phyloP scores from a whole-genome alignment of 2,113 vertebrate genomes.

The Daboia siamensis region DNA sequence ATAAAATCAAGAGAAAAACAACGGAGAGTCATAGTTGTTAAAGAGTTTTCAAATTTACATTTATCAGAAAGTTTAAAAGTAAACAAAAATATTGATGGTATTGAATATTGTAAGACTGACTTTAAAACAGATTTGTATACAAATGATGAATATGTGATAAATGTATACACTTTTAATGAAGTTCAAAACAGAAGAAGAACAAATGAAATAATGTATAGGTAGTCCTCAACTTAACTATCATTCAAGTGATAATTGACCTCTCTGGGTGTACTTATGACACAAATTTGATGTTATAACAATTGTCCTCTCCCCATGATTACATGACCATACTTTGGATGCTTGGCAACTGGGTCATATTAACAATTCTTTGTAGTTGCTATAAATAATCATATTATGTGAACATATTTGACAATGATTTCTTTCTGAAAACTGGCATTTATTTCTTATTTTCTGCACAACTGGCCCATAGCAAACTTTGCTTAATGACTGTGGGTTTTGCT shows the following conservation, averaged over 20 bases:
- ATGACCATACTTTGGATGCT: background rate
- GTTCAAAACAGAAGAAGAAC: background rate
- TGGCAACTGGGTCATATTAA: background rate
- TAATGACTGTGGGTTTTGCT: too few relatives aligned
- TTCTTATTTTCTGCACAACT: too few relatives aligned
- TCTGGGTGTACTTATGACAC: background rate
- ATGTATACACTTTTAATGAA: background rate
- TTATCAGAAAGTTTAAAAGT: background rate
- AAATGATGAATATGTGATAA: background rate
- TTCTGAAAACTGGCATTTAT: too few relatives aligned
- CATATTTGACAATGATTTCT: too few relatives aligned
- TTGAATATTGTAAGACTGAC: background rate
- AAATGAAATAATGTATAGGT: background rate
- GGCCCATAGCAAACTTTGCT: too few relatives aligned
- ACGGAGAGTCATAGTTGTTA: background rate
- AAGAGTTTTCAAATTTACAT: background rate
- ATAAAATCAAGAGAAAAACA: background rate
- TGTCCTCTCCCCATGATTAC: background rate
- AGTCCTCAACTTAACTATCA: background rate
- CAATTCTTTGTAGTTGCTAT: too few relatives aligned
- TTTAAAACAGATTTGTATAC: background rate
- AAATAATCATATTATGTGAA: too few relatives aligned
- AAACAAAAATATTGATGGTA: background rate
- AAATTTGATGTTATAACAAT: background rate
- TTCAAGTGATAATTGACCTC: background rate